Percentiles rank a stretch among this genome's conserved stretches.
Evolutionary conservation across 1,140 invertebrate genomes (phyloP).

Genomic region (Coboldia fuscipes): DNA sequence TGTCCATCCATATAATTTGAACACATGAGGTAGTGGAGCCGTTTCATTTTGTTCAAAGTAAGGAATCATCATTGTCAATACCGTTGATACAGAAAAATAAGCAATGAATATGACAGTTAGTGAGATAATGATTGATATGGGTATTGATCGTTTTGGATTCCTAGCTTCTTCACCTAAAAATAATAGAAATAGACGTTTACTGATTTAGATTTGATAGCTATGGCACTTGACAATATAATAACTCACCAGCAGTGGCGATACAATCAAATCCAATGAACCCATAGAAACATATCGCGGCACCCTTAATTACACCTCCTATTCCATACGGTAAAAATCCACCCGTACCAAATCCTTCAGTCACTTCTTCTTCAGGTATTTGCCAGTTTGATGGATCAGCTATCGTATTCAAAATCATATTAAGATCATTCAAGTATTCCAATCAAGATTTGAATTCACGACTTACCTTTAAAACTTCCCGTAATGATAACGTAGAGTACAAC

Average conservation of each 20-base stretch:
- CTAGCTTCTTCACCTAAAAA: constrained; percentile 53
- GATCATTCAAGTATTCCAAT: no score
- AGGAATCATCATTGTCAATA: constrained; percentile 73
- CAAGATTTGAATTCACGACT: constrained; percentile 8
- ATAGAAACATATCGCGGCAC: constrained; percentile 78
- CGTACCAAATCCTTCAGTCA: constrained; percentile 30
- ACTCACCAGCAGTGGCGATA: constrained; percentile 48
- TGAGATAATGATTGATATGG: constrained; percentile 68
- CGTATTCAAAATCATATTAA: no score
- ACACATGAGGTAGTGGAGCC: constrained; percentile 50
- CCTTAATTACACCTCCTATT: constrained; percentile 50
- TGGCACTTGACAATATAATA: background rate
- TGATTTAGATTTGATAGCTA: no score
- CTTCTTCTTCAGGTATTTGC: constrained; percentile 32
- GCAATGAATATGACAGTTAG: constrained; percentile 63
- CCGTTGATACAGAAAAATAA: constrained; percentile 69
- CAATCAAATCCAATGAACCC: constrained; percentile 82
- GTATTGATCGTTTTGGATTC: constrained; percentile 72
- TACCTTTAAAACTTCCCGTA: constrained; percentile 46
- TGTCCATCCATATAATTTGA: constrained; percentile 39
- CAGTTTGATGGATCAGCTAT: constrained; percentile 41
- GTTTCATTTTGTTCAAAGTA: constrained; percentile 59
- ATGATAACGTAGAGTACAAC: constrained; percentile 58
- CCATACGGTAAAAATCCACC: constrained; percentile 74
- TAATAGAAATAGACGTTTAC: no score